Conservation (phyloP, 2,113 vertebrate genomes). For the Panthera tigris region DNA sequence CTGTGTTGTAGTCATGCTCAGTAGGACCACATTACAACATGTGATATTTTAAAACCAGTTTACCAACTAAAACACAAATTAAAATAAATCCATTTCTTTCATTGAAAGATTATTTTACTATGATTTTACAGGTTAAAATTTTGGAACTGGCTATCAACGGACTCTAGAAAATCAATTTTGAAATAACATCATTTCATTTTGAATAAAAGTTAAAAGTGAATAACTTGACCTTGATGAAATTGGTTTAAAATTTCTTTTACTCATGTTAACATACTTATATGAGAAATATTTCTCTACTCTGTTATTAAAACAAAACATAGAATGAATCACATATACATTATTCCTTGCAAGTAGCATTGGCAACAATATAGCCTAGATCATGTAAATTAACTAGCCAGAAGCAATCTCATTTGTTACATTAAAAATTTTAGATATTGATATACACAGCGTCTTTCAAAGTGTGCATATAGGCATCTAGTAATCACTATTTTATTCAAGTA, state of each 20-base stretch:
- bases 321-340: not conserved
- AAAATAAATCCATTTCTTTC: not conserved
- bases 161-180: not conserved
- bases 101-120: not conserved
- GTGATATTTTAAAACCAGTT: not conserved
- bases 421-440: slow-evolving; percentile 26
- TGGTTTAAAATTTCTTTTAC: slow-evolving; percentile 32
- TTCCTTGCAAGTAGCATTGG: not conserved
- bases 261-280: not conserved
- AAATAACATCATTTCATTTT: not conserved
- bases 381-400: slow-evolving; percentile 25
- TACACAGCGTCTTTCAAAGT: not conserved
- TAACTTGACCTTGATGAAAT: not conserved
- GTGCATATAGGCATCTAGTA: not conserved
- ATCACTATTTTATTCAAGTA: not conserved
- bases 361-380: slow-evolving; percentile 14
- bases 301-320: slow-evolving; percentile 38
- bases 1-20: not conserved
- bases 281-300: not conserved
- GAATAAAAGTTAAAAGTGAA: slow-evolving; percentile 14
- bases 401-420: not conserved
- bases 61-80: not conserved
- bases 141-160: not conserved
- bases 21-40: not conserved
- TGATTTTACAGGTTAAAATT: not conserved